These are phyloP conservation scores for Myotis planiceps DNA, from an alignment of 2,797 vertebrate genomes.

Conservation along the genomic window DNA sequence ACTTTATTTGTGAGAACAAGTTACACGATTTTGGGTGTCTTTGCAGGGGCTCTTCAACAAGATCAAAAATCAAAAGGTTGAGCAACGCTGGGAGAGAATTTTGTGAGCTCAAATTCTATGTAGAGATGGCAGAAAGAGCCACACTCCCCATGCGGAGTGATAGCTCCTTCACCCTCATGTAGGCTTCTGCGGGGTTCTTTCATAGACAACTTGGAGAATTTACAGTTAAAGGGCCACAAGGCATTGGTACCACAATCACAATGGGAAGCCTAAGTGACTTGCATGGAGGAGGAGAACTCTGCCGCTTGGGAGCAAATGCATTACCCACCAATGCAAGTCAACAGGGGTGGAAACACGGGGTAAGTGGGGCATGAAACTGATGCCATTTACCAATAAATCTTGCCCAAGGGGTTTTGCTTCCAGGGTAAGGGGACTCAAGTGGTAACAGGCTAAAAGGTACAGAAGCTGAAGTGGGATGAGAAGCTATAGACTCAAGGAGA, in stretches of 20 bases:
- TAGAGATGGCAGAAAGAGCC: neutral
- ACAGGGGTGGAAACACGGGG: neutral
- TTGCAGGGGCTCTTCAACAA: neutral
- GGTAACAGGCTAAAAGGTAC: neutral
- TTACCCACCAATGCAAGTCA: neutral
- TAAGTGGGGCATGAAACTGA: neutral
- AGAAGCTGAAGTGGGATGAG: neutral
- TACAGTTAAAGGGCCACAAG: neutral
- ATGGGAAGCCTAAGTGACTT: neutral
- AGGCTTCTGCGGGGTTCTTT: neutral
- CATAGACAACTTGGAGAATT: neutral
- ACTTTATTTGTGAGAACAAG: neutral
- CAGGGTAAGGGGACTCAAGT: neutral
- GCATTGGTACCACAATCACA: neutral
- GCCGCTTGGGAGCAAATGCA: neutral
- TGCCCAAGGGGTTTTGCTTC: neutral
- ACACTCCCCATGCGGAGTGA: neutral
- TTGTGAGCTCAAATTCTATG: neutral
- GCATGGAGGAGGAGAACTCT: neutral
- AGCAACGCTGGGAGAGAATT: neutral
- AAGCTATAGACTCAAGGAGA: neutral
- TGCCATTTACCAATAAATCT: neutral
- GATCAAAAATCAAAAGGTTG: neutral
- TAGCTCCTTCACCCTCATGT: fast-evolving
- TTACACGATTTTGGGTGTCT: neutral